phyloP scores from a whole-genome alignment of 2,888 invertebrate genomes.

The Tiphia femorata region DNA sequence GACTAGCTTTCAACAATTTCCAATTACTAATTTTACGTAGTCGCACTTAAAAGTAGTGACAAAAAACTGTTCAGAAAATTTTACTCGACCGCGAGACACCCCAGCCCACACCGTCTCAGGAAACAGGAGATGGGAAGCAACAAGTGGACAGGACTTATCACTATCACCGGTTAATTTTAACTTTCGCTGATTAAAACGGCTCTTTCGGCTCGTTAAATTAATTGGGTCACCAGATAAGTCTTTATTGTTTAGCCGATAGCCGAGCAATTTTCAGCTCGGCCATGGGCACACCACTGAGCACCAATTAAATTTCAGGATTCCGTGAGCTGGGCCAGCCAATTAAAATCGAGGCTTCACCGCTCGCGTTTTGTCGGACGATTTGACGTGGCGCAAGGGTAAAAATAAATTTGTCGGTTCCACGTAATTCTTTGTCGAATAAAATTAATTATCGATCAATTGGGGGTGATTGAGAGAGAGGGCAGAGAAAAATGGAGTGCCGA shows the following conservation, averaged over 20 bases:
- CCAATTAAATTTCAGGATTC: too few species aligned
- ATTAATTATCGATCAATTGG: neutral
- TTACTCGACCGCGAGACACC: too few species aligned
- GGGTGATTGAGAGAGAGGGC: neutral
- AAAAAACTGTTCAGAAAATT: too few species aligned
- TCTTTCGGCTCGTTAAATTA: conserved; percentile 46
- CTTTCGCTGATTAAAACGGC: conserved; percentile 33
- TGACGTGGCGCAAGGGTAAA: too few species aligned
- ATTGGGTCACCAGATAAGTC: conserved; percentile 50
- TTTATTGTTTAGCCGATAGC: neutral
- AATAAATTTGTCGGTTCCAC: too few species aligned
- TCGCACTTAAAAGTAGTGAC: too few species aligned
- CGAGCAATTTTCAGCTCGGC: conserved; percentile 11
- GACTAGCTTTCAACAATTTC: too few species aligned
- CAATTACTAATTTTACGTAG: too few species aligned
- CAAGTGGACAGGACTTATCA: conserved; percentile 28
- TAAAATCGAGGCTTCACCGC: too few species aligned
- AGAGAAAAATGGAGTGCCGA: conserved; percentile 39
- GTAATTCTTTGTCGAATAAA: neutral
- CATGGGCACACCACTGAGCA: too few species aligned
- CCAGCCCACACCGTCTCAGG: neutral
- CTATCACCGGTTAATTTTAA: conserved; percentile 38
- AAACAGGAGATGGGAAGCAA: neutral
- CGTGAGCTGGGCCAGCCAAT: too few species aligned
- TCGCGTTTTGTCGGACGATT: too few species aligned